Evolutionary conservation across 2,797 vertebrate genomes (phyloP).

Genomic region (Falco novaeseelandiae): DNA sequence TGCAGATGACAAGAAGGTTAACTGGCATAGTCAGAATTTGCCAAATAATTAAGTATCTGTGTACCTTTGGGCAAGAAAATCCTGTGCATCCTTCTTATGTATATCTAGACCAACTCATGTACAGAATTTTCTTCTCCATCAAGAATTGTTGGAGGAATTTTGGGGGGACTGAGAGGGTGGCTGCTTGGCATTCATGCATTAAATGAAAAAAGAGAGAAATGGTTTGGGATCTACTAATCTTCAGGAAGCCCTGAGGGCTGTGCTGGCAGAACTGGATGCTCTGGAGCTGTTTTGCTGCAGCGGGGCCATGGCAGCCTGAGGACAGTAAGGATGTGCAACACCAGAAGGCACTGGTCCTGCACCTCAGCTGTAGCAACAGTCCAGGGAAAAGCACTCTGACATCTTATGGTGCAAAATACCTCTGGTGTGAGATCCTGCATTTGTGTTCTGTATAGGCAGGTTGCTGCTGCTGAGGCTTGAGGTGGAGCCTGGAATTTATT

Average conservation of each 20-base stretch:
- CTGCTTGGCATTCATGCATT: background rate
- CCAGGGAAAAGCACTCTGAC: background rate
- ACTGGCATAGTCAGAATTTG: background rate
- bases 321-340: accelerated
- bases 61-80: background rate
- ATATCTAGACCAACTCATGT: background rate
- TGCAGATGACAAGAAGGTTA: background rate
- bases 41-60: background rate
- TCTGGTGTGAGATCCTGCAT: background rate
- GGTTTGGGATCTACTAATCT: background rate
- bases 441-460: background rate
- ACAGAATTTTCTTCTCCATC: background rate
- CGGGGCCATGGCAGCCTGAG: background rate
- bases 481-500: background rate
- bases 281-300: background rate
- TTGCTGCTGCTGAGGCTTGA: background rate
- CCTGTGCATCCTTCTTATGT: background rate
- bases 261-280: background rate
- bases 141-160: background rate
- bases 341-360: background rate
- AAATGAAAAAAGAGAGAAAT: accelerated
- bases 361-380: background rate
- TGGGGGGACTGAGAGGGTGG: background rate
- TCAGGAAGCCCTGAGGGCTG: accelerated
- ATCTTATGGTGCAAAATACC: background rate